Evolutionary conservation across 1,140 invertebrate genomes (phyloP).

Genomic region (Brachionus rotundiformis): DNA sequence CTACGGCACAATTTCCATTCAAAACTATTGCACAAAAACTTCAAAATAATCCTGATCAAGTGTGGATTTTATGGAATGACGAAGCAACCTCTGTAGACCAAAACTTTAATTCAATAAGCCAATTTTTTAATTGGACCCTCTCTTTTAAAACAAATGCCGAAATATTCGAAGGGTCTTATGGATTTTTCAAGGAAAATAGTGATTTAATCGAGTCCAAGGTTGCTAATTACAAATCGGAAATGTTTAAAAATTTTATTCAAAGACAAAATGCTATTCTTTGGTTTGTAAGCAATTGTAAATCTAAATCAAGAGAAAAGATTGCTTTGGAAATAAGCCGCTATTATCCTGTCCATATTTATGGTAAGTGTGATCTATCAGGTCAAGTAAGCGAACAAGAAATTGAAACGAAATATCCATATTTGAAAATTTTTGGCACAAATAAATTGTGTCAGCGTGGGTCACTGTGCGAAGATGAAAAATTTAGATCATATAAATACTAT

Average conservation of each 20-base stretch:
- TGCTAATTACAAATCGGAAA: background rate
- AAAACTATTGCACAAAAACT: background rate
- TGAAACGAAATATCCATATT: background rate
- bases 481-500: conserved; percentile 52
- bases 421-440: background rate
- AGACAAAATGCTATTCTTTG: conserved; percentile 45
- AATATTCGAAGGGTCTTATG: conserved; percentile 38
- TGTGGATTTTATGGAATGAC: conserved; percentile 51
- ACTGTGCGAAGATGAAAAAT: conserved; percentile 14
- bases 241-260: conserved; percentile 3
- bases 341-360: conserved; percentile 46
- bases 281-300: conserved; percentile 52
- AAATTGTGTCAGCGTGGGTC: background rate
- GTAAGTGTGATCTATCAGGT: conserved; percentile 3
- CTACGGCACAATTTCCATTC: conserved; percentile 28
- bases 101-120: conserved; percentile 11
- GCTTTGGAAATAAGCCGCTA: conserved; percentile 43
- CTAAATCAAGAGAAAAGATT: conserved; percentile 22
- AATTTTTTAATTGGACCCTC: conserved; percentile 52
- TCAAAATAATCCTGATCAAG: conserved; percentile 45
- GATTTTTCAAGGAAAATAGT: background rate
- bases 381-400: background rate
- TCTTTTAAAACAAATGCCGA: conserved; percentile 15
- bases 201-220: background rate
- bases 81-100: background rate